phyloP scores from a whole-genome alignment of 2,888 invertebrate genomes.

The Pachliopta kotzebuea region DNA sequence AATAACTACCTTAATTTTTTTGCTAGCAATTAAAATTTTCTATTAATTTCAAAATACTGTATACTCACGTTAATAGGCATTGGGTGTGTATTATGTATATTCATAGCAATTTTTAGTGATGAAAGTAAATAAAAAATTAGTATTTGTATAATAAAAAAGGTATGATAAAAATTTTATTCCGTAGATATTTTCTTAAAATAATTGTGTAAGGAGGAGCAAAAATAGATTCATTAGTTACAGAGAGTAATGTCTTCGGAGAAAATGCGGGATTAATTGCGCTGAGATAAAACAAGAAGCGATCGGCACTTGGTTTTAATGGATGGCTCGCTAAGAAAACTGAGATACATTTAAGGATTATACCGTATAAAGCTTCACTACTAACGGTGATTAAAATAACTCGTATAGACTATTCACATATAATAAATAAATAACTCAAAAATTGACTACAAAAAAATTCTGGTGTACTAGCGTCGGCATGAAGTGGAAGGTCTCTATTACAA shows the following conservation, averaged over 20 bases:
- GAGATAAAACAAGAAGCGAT: constrained; percentile 22
- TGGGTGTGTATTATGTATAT: neutral
- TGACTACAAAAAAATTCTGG: too few relatives aligned
- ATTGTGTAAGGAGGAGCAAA: neutral
- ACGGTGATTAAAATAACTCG: neutral
- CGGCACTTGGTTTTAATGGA: constrained; percentile 24
- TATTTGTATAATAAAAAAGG: neutral
- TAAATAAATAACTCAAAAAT: too few relatives aligned
- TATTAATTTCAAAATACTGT: too few relatives aligned
- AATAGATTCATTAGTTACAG: constrained; percentile 7
- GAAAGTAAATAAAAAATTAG: neutral
- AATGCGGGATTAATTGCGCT: constrained; percentile 23
- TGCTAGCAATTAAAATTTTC: too few relatives aligned
- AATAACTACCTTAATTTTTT: neutral
- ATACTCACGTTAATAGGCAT: too few relatives aligned
- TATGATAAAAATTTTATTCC: neutral
- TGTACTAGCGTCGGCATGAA: too few relatives aligned
- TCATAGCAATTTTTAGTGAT: neutral
- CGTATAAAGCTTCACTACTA: constrained; percentile 3
- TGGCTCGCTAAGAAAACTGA: constrained; percentile 7
- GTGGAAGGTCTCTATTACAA: too few relatives aligned
- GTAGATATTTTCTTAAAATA: neutral
- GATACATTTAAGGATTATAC: constrained; percentile 14
- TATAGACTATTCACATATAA: neutral
- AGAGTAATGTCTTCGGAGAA: constrained; percentile 19